phyloP scores from a whole-genome alignment of 2,888 invertebrate genomes.

The Andrena haemorrhoa region DNA sequence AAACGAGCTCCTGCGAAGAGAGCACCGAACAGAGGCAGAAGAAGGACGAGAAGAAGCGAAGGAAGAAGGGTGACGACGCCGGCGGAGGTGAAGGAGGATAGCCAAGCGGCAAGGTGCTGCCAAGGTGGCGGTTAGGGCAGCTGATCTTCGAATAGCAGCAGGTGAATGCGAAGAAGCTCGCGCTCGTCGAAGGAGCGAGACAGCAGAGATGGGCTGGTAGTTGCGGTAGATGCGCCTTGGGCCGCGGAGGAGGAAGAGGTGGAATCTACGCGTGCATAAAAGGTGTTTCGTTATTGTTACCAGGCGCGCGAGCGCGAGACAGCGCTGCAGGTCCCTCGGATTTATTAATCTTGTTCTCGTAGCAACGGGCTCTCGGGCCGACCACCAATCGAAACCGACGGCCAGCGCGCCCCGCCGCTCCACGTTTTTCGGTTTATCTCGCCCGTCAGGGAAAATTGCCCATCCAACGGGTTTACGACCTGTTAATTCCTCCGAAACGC shows the following conservation, averaged over 20 bases:
- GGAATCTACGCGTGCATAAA: slow-evolving; percentile 79
- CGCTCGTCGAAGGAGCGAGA: slow-evolving; percentile 59
- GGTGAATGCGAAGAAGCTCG: slow-evolving; percentile 81
- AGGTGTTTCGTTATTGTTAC: slow-evolving; percentile 84
- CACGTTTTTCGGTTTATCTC: background rate
- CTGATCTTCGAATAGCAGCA: slow-evolving; percentile 84
- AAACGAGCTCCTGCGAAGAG: slow-evolving; percentile 46
- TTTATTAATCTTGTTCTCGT: slow-evolving; percentile 73
- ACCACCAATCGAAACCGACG: slow-evolving; percentile 3
- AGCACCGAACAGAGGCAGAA: slow-evolving; percentile 58
- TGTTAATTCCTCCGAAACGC: slow-evolving; percentile 2
- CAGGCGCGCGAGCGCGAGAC: slow-evolving; percentile 70
- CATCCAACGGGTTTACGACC: slow-evolving; percentile 6
- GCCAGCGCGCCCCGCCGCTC: slow-evolving; percentile 7
- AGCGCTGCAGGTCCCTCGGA: slow-evolving; percentile 61
- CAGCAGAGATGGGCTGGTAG: slow-evolving; percentile 51
- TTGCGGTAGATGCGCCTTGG: slow-evolving; percentile 62
- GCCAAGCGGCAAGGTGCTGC: slow-evolving; percentile 81
- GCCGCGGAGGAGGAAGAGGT: slow-evolving; percentile 71
- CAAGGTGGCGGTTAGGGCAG: slow-evolving; percentile 84
- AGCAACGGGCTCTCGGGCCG: slow-evolving; percentile 34
- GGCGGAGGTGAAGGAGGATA: slow-evolving; percentile 75
- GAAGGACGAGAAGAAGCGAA: slow-evolving; percentile 53
- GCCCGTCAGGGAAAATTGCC: background rate
- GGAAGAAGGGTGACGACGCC: slow-evolving; percentile 58